Evolutionary conservation across 35 echinoderm and acorn worm species (phyloP).

Genomic region (Ophiothrix spiculata): DNA sequence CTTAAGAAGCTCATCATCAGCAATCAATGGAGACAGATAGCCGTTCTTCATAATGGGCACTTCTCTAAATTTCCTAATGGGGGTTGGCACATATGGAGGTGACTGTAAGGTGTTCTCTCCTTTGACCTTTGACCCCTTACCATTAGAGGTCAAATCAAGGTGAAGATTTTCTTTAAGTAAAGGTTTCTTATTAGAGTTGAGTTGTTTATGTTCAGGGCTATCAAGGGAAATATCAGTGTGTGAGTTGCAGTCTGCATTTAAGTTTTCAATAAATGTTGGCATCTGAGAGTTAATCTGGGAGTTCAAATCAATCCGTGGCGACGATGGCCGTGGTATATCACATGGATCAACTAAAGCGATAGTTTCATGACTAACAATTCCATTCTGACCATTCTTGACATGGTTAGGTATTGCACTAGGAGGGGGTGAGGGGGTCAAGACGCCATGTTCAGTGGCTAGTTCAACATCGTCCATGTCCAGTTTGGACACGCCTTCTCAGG

Average conservation of each 20-base stretch:
- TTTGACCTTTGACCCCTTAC: constrained; percentile 6
- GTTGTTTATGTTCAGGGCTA: not conserved
- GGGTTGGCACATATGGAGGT: constrained; percentile 64
- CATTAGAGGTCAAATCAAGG: constrained; percentile 40
- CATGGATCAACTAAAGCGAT: constrained; percentile 20
- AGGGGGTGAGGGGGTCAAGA: not conserved
- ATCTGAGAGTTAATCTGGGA: not conserved
- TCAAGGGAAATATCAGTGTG: not conserved
- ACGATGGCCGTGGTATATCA: not conserved
- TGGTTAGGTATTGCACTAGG: not conserved
- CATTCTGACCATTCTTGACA: not conserved
- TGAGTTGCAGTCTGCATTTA: not conserved
- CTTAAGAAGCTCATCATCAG: constrained; percentile 76
- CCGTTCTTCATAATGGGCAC: constrained; percentile 88
- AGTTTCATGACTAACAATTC: not conserved
- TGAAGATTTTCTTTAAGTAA: constrained; percentile 41
- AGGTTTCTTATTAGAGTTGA: not conserved
- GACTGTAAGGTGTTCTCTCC: constrained; percentile 32
- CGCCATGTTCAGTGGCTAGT: not conserved
- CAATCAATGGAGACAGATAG: constrained; percentile 83
- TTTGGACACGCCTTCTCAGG: too few relatives aligned
- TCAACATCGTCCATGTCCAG: not conserved
- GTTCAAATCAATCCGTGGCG: not conserved
- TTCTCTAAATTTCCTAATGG: constrained; percentile 66
- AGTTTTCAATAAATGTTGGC: not conserved